phyloP scores from a whole-genome alignment of 2,113 vertebrate species.

The Macquaria ambigua region DNA sequence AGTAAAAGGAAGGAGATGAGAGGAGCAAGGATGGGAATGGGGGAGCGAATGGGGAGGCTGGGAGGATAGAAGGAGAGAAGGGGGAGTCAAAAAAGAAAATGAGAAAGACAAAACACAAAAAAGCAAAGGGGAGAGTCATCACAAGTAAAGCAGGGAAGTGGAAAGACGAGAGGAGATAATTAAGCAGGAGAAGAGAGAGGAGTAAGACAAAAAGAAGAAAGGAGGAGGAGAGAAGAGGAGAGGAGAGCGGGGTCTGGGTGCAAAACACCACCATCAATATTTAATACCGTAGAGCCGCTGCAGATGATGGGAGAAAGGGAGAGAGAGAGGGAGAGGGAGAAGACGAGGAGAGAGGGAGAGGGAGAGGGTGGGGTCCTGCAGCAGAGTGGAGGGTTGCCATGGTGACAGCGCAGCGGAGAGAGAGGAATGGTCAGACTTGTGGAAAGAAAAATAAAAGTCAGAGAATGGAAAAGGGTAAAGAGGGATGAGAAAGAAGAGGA shows the following conservation, averaged over 20 bases:
- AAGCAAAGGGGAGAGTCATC: conserved; percentile 29
- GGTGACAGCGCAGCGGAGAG: conserved; percentile 80
- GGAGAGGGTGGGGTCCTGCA: conserved; percentile 86
- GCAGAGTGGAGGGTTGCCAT: conserved; percentile 86
- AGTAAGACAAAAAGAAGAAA: conserved; percentile 35
- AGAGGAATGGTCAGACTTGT: conserved; percentile 81
- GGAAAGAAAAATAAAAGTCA: conserved; percentile 75
- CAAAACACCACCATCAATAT: conserved; percentile 84
- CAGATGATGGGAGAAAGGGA: conserved; percentile 75
- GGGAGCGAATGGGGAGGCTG: background rate
- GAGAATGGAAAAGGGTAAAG: conserved; percentile 62
- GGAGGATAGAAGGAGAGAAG: background rate
- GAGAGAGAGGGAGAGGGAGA: conserved; percentile 49
- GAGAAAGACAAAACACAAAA: background rate
- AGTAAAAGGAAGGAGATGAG: conserved; percentile 25
- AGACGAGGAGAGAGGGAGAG: conserved; percentile 42
- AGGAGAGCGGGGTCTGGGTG: conserved; percentile 70
- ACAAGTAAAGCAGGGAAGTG: conserved; percentile 13
- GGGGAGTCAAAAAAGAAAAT: background rate
- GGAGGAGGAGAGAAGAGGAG: conserved; percentile 25
- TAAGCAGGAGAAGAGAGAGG: conserved; percentile 14
- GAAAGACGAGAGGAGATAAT: conserved; percentile 7
- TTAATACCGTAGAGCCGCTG: conserved; percentile 83
- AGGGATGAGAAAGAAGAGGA: conserved; percentile 39
- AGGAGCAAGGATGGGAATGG: background rate